Conservation (phyloP, 2,888 invertebrate genomes). For the Nemotelus pantherinus region DNA sequence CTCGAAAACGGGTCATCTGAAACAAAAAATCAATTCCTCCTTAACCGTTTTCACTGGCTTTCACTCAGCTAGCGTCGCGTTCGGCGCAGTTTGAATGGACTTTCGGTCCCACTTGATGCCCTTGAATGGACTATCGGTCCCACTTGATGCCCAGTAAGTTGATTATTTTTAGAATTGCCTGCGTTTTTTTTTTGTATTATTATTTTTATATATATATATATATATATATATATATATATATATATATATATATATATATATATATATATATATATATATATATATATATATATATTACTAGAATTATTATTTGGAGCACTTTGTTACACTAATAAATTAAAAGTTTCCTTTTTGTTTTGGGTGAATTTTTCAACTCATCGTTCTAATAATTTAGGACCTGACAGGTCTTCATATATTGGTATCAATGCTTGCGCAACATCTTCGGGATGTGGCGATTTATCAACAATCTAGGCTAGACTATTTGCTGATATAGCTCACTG, state of each 20-base stretch:
- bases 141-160: not conserved
- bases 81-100: not conserved
- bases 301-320: not conserved
- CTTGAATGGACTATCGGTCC: not conserved
- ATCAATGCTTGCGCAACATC: not conserved
- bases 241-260: no score
- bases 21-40: no score
- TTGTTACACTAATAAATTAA: not conserved
- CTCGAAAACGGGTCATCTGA: no score
- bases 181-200: no score
- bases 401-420: constrained; percentile 10
- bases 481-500: not conserved
- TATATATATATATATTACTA: no score
- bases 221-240: no score
- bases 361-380: not conserved
- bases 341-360: not conserved
- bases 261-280: no score
- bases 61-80: not conserved
- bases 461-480: not conserved
- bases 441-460: not conserved
- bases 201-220: no score
- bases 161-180: not conserved
- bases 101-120: not conserved
- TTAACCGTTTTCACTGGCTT: not conserved
- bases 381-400: not conserved